A percentile compares a stretch with the other conserved stretches of the same genome.
Conservation (phyloP, 2,888 invertebrate species). For the Oscheius myriophilus region DNA sequence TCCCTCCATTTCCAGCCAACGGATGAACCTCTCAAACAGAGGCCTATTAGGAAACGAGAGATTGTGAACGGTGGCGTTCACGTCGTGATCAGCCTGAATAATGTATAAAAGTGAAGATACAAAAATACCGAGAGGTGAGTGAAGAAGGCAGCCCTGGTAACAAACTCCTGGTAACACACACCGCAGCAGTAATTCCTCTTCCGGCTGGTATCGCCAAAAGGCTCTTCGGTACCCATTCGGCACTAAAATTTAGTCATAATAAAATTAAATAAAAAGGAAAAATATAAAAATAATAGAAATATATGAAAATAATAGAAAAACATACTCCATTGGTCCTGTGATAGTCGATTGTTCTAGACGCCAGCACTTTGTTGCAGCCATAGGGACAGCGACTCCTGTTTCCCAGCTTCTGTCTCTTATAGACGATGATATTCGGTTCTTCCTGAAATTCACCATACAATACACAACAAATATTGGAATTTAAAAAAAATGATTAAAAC, state of each 20-base stretch:
- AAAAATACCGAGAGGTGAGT: constrained; percentile 33
- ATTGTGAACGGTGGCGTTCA: constrained; percentile 42
- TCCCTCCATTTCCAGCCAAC: constrained; percentile 55
- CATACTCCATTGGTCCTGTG: constrained; percentile 56
- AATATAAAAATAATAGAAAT: neutral
- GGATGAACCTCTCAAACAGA: constrained; percentile 50
- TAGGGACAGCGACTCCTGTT: constrained; percentile 43
- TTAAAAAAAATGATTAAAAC: no score
- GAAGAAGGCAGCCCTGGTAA: constrained; percentile 44
- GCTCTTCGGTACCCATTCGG: constrained; percentile 35
- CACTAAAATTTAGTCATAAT: constrained; percentile 36
- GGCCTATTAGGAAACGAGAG: constrained; percentile 38
- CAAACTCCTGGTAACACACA: constrained; percentile 44
- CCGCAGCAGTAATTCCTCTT: constrained; percentile 55
- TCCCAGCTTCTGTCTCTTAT: neutral
- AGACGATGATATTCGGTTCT: neutral
- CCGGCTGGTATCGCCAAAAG: constrained; percentile 35
- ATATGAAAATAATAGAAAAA: constrained; percentile 1
- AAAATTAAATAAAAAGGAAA: no score
- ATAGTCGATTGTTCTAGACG: constrained; percentile 53
- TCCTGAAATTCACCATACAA: neutral
- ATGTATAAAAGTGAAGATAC: neutral
- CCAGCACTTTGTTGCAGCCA: constrained; percentile 51
- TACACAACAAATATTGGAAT: neutral
- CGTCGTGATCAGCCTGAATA: constrained; percentile 48